Percentiles rank a stretch among this genome's conserved stretches.
phyloP scores from a whole-genome alignment of 2,113 vertebrate species.

The Bungarus multicinctus region DNA sequence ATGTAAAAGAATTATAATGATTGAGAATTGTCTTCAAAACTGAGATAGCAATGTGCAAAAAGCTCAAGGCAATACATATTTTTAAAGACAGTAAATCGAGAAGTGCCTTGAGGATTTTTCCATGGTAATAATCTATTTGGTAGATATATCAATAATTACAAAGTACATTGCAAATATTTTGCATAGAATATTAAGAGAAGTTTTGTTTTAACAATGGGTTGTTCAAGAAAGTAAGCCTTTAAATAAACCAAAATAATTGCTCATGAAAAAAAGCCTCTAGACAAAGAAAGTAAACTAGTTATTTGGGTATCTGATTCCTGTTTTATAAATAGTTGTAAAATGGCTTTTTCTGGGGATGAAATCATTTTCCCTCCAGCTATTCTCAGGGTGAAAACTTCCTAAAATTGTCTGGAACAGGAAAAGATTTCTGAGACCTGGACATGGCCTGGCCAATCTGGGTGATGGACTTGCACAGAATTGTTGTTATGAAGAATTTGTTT shows the following conservation, averaged over 20 bases:
- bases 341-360: background rate
- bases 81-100: background rate
- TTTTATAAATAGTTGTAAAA: background rate
- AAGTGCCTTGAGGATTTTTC: background rate
- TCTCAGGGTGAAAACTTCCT: background rate
- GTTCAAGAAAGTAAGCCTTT: no score
- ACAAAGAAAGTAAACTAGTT: background rate
- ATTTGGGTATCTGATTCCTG: background rate
- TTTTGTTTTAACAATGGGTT: background rate
- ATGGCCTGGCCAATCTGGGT: background rate
- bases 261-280: background rate
- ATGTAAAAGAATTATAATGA: background rate
- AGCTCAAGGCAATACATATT: background rate
- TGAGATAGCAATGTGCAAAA: background rate
- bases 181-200: background rate
- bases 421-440: background rate
- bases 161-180: background rate
- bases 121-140: background rate
- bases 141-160: background rate
- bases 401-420: background rate
- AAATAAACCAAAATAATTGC: no score
- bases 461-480: background rate
- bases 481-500: background rate
- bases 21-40: background rate
- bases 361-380: background rate